A percentile compares a stretch with the other conserved stretches of the same genome.
These are phyloP conservation scores for Pygmarrhopalites habei DNA, from an alignment of 1,140 invertebrate species.

Conservation along the genomic window DNA sequence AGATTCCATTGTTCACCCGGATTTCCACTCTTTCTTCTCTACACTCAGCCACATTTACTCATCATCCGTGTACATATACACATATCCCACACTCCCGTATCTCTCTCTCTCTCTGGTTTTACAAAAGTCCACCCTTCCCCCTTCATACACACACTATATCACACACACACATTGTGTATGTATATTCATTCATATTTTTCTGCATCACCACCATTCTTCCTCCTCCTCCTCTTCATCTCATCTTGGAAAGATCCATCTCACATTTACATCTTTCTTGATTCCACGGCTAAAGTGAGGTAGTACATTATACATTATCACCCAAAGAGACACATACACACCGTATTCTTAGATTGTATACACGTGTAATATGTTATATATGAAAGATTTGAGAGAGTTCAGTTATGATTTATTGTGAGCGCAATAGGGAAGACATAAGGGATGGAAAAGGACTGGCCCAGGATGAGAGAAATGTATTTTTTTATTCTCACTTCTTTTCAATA, in stretches of 20 bases:
- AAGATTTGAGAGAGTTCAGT: not conserved
- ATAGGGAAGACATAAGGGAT: not conserved
- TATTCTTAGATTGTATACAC: not conserved
- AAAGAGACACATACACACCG: not conserved
- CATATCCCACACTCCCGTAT: not conserved
- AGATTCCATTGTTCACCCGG: conserved; percentile 39
- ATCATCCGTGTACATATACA: not conserved
- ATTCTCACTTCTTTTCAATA: no score
- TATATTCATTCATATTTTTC: not conserved
- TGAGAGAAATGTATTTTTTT: not conserved
- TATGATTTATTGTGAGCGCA: not conserved
- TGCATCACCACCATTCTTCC: not conserved
- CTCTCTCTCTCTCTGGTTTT: not conserved
- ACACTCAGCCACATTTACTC: not conserved
- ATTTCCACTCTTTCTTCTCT: conserved; percentile 33
- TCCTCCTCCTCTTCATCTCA: no score
- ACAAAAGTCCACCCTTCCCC: no score
- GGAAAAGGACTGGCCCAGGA: not conserved
- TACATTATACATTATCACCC: not conserved
- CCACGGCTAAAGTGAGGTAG: not conserved
- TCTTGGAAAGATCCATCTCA: no score
- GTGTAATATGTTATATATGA: not conserved
- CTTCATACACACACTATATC: no score
- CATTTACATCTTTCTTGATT: no score
- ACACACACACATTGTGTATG: not conserved